These are phyloP conservation scores for Orthosia incerta DNA, from an alignment of 2,888 invertebrate species.

Conservation along the genomic window DNA sequence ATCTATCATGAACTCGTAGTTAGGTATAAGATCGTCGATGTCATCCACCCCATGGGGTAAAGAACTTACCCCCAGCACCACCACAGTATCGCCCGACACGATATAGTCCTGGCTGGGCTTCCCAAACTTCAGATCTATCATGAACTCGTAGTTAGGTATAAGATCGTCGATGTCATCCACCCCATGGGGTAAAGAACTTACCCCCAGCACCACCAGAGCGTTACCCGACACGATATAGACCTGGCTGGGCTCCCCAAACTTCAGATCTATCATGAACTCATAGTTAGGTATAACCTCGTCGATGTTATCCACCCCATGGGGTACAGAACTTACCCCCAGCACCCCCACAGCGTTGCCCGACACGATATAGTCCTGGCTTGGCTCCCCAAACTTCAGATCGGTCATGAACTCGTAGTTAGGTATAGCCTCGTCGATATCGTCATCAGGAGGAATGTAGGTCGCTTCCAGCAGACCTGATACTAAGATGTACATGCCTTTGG, in stretches of 20 bases:
- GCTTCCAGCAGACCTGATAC: constrained; percentile 87
- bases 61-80: too few relatives aligned
- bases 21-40: too few relatives aligned
- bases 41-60: too few relatives aligned
- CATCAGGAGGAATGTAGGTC: constrained; percentile 82
- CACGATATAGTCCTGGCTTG: constrained; percentile 90
- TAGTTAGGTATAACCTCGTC: constrained; percentile 89
- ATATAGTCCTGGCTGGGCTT: too few relatives aligned
- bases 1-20: too few relatives aligned
- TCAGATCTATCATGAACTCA: constrained; percentile 87
- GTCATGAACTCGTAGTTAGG: constrained; percentile 90
- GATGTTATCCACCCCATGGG: constrained; percentile 67
- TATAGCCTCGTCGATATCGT: constrained; percentile 85
- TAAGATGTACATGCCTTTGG: constrained; percentile 84
- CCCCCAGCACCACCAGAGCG: too few relatives aligned
- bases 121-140: too few relatives aligned
- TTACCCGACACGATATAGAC: constrained; percentile 87
- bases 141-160: too few relatives aligned
- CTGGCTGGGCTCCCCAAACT: constrained; percentile 85
- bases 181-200: too few relatives aligned
- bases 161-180: too few relatives aligned
- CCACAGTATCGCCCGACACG: too few relatives aligned
- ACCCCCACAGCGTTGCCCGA: constrained; percentile 92
- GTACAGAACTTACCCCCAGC: constrained; percentile 81
- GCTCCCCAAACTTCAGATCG: constrained; percentile 86